Evolutionary conservation across 2,888 invertebrate species (phyloP), one percentile per base, ranked within the genome.

Genomic region (Eubasilissa splendida): DNA sequence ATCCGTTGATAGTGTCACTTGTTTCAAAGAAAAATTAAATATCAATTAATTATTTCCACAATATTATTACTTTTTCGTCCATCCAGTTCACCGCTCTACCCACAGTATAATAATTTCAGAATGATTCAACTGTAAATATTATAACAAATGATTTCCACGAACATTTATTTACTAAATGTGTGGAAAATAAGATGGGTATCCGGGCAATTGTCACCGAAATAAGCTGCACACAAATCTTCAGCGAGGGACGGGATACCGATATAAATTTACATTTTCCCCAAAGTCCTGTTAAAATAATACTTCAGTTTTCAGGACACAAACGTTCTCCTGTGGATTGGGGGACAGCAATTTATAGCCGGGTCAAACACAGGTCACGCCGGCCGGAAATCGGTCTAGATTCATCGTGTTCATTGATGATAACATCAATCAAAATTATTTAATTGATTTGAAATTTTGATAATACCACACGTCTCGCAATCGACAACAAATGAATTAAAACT

Each of bases 211-310:
- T 58, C 58, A 58, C 58, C 58, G 58, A 58, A 58, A n/a, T 58
- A n/a, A 58, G 58, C 12, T 58, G 12, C 58, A n/a, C 58, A 58
- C 58, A 58, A 58, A 58, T 58, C 58, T n/a, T n/a, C 42, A 42
- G 42, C 42, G 42, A 42, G 4, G 42, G 58, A n/a, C 58, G 58
- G 58, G 58, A 4, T n/a, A n/a, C 12, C 58, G 58, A 58, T 58
- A 58, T 58, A 58, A 58, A 58, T 58, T 58, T 58, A 58, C 58
- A 58, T 58, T 58, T n/a, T 58, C 58, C 58, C 58, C 58, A 11
- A n/a, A 58, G 58, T 58, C 58, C 58, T 58, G 58, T 58, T 58
- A 58, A 58, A 58, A n/a, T 58, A 58, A 58, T 58, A 58, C 58
- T 58, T 58, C 58, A 11, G 58, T 42, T 42, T 42, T n/a, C 58